Evolutionary conservation across 2,888 invertebrate genomes (phyloP).

Genomic region (Sinodicranocentrus sp.): DNA sequence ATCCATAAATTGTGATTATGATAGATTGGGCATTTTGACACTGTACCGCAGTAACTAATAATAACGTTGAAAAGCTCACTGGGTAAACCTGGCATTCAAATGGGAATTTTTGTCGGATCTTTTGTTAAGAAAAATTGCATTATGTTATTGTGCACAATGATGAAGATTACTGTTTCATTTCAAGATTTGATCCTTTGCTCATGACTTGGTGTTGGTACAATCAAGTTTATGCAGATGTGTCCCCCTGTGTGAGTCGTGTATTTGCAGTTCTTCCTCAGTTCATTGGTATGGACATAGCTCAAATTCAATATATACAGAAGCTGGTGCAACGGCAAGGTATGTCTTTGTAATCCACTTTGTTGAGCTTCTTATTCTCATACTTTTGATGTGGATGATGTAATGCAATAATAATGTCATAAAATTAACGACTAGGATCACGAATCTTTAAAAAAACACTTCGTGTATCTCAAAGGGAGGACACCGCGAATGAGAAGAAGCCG

Average conservation of each 20-base stretch:
- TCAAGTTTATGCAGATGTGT: neutral
- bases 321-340: neutral
- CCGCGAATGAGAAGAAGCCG: neutral
- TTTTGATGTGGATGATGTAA: constrained; percentile 36
- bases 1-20: constrained; percentile 36
- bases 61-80: too few species aligned
- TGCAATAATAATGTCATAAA: constrained; percentile 48
- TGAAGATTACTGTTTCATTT: neutral
- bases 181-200: constrained; percentile 38
- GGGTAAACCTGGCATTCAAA: neutral
- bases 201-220: constrained; percentile 4
- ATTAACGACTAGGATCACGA: constrained; percentile 52
- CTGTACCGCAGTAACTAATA: neutral
- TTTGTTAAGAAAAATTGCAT: constrained; percentile 18
- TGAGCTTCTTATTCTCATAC: constrained; percentile 14
- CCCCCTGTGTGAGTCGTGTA: too few species aligned
- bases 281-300: too few species aligned
- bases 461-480: too few species aligned
- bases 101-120: constrained; percentile 18
- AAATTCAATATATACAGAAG: neutral
- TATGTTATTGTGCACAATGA: constrained; percentile 8
- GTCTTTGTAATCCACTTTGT: neutral
- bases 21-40: constrained; percentile 41
- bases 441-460: constrained; percentile 2
- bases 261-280: too few species aligned